phyloP scores from a whole-genome alignment of 2,113 vertebrate genomes.

The Sander vitreus region DNA sequence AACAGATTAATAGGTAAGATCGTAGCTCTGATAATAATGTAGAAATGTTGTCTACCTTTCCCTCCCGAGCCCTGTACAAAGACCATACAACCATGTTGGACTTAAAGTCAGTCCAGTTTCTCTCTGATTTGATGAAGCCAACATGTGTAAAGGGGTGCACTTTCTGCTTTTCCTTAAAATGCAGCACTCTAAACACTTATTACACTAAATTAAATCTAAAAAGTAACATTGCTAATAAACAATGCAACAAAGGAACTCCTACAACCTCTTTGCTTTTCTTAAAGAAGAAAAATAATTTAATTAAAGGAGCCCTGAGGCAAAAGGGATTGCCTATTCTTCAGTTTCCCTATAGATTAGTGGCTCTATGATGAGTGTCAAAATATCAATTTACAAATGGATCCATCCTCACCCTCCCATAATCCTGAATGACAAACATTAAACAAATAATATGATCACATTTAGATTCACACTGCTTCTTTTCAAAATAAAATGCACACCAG shows the following conservation, averaged over 20 bases:
- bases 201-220: background rate
- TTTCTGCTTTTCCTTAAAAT: background rate
- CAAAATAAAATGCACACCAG: background rate
- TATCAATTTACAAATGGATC: background rate
- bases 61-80: too few relatives aligned
- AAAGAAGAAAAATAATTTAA: background rate
- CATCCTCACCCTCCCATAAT: background rate
- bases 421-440: background rate
- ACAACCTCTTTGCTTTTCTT: background rate
- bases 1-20: background rate
- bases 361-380: too few relatives aligned
- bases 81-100: background rate
- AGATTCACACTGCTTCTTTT: background rate
- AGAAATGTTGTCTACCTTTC: too few relatives aligned
- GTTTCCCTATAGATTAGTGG: too few relatives aligned
- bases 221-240: background rate
- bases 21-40: too few relatives aligned
- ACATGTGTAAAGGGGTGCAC: background rate
- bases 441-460: background rate
- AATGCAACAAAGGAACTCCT: background rate
- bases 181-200: background rate
- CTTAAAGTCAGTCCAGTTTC: background rate
- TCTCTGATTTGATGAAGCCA: background rate
- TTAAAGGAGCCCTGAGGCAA: background rate
- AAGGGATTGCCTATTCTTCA: background rate